Conservation (phyloP, 35 echinoderm and acorn worm species). For the Heliocidaris erythrogramma region DNA sequence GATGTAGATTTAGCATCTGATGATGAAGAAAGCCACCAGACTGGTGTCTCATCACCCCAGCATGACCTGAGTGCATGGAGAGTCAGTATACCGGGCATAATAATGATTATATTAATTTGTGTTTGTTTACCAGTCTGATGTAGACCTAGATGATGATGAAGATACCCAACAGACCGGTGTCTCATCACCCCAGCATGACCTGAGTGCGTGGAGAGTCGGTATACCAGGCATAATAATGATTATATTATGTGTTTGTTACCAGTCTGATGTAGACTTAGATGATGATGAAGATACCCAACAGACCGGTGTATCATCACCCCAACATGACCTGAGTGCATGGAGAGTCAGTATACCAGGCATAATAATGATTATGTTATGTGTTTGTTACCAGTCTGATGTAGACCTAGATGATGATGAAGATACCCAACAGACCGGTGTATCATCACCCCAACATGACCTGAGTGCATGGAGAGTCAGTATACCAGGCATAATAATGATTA, state of each 20-base stretch:
- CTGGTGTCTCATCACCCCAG: conserved; percentile 67
- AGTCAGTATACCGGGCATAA: conserved; percentile 76
- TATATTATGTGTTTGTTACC: background rate
- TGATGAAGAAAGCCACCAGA: background rate
- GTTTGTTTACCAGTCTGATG: no score
- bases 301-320: conserved; percentile 63
- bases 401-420: conserved; percentile 66
- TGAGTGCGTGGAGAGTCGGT: conserved; percentile 78
- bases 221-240: conserved; percentile 55
- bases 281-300: conserved; percentile 51
- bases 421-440: conserved; percentile 40
- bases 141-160: conserved; percentile 20
- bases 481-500: conserved; percentile 54
- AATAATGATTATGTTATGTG: conserved; percentile 26
- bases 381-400: conserved; percentile 69
- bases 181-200: conserved; percentile 72
- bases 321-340: conserved; percentile 87
- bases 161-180: conserved; percentile 36
- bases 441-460: conserved; percentile 84
- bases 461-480: conserved; percentile 91
- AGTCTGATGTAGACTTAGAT: conserved; percentile 69
- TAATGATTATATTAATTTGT: conserved; percentile 15
- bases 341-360: conserved; percentile 81
- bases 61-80: conserved; percentile 91
- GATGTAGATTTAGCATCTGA: conserved; percentile 53